Percentiles rank a stretch among this genome's conserved stretches.
phyloP scores from a whole-genome alignment of 1,140 invertebrate species.

The Leptinotarsa undecemlineata region DNA sequence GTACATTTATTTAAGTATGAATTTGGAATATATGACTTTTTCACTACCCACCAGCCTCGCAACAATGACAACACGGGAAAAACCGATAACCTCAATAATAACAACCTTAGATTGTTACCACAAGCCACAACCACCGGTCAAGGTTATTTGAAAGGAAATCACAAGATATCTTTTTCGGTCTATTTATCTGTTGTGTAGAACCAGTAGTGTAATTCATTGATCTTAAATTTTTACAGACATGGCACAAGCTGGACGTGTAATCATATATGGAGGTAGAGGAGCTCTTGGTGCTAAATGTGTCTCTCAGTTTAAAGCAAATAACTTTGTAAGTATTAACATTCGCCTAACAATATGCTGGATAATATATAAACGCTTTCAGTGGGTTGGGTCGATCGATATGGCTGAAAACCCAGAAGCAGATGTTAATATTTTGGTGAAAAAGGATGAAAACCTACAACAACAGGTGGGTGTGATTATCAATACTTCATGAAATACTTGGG shows the following conservation, averaged over 20 bases:
- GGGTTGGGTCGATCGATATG: constrained; percentile 94
- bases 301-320: constrained; percentile 84
- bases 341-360: constrained; percentile 3
- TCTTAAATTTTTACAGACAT: not conserved
- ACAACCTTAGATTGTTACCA: no score
- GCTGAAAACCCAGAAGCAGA: constrained; percentile 87
- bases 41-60: no score
- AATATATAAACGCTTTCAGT: constrained; percentile 61
- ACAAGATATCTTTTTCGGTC: no score
- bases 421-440: constrained; percentile 83
- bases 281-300: constrained; percentile 88
- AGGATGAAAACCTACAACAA: constrained; percentile 72
- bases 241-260: constrained; percentile 65
- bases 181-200: no score
- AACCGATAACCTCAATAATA: no score
- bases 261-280: constrained; percentile 93
- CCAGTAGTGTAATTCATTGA: no score
- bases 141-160: no score
- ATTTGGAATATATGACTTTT: no score
- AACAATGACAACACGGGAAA: no score
- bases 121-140: no score
- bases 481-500: no score
- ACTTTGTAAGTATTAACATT: constrained; percentile 70
- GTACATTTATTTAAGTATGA: no score
- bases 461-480: constrained; percentile 63